Evolutionary conservation across 2,888 invertebrate species (phyloP).

Genomic region (Drosophila mayaguana): DNA sequence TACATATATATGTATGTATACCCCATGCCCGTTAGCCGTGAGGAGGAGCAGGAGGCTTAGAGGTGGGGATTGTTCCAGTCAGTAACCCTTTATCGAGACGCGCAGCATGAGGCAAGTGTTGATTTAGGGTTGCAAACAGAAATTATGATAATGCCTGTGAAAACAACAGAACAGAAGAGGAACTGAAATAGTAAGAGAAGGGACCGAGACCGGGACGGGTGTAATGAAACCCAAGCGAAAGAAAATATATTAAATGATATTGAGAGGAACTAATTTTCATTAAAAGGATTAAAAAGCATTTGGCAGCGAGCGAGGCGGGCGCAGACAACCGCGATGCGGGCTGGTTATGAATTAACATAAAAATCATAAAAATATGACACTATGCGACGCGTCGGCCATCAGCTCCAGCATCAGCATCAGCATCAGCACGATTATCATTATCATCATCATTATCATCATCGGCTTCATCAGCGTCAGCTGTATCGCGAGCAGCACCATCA

Average conservation of each 20-base stretch:
- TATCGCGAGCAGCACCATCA: slow-evolving; percentile 5
- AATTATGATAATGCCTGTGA: slow-evolving; percentile 83
- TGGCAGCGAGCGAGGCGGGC: slow-evolving; percentile 37
- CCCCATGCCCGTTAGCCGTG: slow-evolving; percentile 1
- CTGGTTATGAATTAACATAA: slow-evolving; percentile 80
- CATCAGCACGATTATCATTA: slow-evolving; percentile 7
- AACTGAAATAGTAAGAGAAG: slow-evolving; percentile 21
- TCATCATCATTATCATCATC: slow-evolving; percentile 6
- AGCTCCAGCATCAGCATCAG: slow-evolving; percentile 34
- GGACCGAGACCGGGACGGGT: neutral
- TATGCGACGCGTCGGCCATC: slow-evolving; percentile 50
- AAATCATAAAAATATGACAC: slow-evolving; percentile 81
- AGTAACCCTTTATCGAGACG: slow-evolving; percentile 71
- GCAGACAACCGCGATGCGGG: slow-evolving; percentile 34
- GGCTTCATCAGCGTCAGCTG: too few species aligned
- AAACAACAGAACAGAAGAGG: slow-evolving; percentile 65
- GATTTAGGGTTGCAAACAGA: slow-evolving; percentile 84
- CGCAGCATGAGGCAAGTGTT: slow-evolving; percentile 73
- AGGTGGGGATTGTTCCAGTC: slow-evolving; percentile 19
- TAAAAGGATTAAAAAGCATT: slow-evolving; percentile 84
- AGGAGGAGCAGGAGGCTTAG: neutral
- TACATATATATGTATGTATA: slow-evolving; percentile 35
- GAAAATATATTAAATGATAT: slow-evolving; percentile 83
- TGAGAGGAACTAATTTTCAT: slow-evolving; percentile 84
- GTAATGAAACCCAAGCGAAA: slow-evolving; percentile 67